Evolutionary conservation across 2,888 invertebrate species (phyloP).

Genomic region (Mamestra brassicae): DNA sequence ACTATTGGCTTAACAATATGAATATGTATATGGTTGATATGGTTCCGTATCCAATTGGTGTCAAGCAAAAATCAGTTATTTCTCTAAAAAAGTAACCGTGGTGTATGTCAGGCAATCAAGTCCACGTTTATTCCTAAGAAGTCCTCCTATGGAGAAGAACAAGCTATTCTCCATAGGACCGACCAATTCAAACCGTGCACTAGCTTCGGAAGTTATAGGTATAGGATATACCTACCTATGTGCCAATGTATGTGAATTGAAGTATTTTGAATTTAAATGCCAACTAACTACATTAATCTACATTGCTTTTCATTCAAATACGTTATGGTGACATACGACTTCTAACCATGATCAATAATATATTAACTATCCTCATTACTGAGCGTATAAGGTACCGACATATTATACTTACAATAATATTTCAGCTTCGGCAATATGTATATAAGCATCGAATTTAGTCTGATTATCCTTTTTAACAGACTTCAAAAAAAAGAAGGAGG

Average conservation of each 20-base stretch:
- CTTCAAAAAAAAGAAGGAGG: no score
- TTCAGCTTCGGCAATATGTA: background rate
- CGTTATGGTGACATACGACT: background rate
- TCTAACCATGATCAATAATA: constrained; percentile 14
- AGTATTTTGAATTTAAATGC: no score
- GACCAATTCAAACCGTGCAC: no score
- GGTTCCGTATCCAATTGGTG: background rate
- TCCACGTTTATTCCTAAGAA: no score
- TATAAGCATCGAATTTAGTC: background rate
- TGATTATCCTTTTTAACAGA: background rate
- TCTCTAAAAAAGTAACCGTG: background rate
- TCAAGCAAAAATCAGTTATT: background rate
- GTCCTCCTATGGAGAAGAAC: no score
- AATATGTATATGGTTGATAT: background rate
- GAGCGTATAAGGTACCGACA: background rate
- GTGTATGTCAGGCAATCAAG: no score
- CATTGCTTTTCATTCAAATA: background rate
- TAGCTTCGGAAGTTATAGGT: no score
- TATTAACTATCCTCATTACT: background rate
- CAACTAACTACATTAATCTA: background rate
- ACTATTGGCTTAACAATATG: constrained; percentile 1
- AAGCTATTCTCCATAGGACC: no score
- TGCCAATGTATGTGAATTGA: no score
- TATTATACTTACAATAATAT: background rate
- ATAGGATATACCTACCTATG: no score